A percentile compares a stretch with the other conserved stretches of the same genome.
Evolutionary conservation across 1,140 invertebrate genomes (phyloP).

Genomic region (Drosophila gunungcola): DNA sequence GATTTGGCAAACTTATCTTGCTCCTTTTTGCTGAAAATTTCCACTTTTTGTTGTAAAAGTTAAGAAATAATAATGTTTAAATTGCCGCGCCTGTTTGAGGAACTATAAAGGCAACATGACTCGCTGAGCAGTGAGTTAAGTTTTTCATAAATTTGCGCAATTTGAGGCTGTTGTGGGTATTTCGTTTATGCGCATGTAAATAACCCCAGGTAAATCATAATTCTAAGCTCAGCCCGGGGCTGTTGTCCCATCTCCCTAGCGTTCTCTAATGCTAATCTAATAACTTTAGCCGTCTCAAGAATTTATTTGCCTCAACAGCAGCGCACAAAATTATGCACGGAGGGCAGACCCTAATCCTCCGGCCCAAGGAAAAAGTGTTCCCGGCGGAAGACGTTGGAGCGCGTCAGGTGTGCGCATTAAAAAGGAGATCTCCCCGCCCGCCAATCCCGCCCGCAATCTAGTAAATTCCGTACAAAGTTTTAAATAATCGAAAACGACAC

Average conservation of each 20-base stretch:
- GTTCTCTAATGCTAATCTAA: slow-evolving; percentile 80
- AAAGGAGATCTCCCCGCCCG: slow-evolving; percentile 27
- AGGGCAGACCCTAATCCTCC: slow-evolving; percentile 41
- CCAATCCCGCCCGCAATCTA: slow-evolving; percentile 19
- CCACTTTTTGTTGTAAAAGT: slow-evolving; percentile 54
- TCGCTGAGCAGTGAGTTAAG: slow-evolving; percentile 36
- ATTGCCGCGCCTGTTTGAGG: slow-evolving; percentile 18
- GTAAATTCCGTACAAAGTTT: slow-evolving; percentile 74
- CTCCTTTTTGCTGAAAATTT: slow-evolving; percentile 59
- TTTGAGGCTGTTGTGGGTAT: slow-evolving; percentile 38
- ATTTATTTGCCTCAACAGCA: slow-evolving; percentile 81
- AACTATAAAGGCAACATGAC: slow-evolving; percentile 78
- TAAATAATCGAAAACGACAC: slow-evolving; percentile 83
- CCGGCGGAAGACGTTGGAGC: slow-evolving; percentile 66
- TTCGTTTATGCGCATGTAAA: slow-evolving; percentile 78
- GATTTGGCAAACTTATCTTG: slow-evolving; percentile 2
- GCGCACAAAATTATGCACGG: slow-evolving; percentile 80
- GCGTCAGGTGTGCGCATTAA: slow-evolving; percentile 83
- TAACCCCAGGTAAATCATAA: slow-evolving; percentile 75
- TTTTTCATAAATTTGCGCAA: slow-evolving; percentile 72
- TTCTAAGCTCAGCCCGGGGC: slow-evolving; percentile 66
- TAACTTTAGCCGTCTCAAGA: slow-evolving; percentile 77
- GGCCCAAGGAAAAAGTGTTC: slow-evolving; percentile 47
- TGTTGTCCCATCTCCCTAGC: slow-evolving; percentile 16
- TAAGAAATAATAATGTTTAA: slow-evolving; percentile 45